Evolutionary conservation across 2,797 vertebrate genomes (phyloP), one percentile per base, ranked within the genome.

Genomic region (Darevskia mixta): DNA sequence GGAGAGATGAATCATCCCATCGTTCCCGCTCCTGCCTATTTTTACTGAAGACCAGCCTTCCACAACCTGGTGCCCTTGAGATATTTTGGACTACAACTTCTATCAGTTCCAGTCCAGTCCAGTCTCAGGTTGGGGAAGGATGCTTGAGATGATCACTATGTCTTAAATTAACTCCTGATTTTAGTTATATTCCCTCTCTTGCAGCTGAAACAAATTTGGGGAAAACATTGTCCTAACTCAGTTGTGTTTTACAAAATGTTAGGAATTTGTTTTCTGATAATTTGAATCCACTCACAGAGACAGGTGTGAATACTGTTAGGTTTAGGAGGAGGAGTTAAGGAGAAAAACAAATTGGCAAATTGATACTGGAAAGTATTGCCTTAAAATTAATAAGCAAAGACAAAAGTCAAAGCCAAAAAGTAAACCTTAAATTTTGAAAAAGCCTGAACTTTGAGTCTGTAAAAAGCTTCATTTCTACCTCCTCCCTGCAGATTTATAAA

Each of bases 381-480:
- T 32, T 73, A 32, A 32, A 83, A 35, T 72, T 35, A 23, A 38
- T 73, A 20, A 55, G 10, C n/a, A 17, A 55, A 55, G 45, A 11
- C n/a, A 55, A 83, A 55, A 38, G 72, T 49, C 61, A 73, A 83
- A 83, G 82, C n/a, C 72, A 58, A 83, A 43, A 25, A 29, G 66
- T 10, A 7, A 41, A 5, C 2, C 29, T 49, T 45, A 49, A 58
- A 84, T n/a, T 6, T 58, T 29, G 67, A 61, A 73, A 35, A 15
- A 58, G 43, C 20, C 17, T 35, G 10, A 71, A 17, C n/a, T 5
- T 58, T 82, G 61, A 82, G 13, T 67, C 7, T 64, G 61, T 64
- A 23, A 72, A 72, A 72, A 72, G 15, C 7, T 17, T 35, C 29
- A 72, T 35, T 35, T 41, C 35, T 38, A 38, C 3, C 35, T 41